Evolutionary conservation across 2,888 invertebrate genomes (phyloP).

Genomic region (Tinea trinotella): DNA sequence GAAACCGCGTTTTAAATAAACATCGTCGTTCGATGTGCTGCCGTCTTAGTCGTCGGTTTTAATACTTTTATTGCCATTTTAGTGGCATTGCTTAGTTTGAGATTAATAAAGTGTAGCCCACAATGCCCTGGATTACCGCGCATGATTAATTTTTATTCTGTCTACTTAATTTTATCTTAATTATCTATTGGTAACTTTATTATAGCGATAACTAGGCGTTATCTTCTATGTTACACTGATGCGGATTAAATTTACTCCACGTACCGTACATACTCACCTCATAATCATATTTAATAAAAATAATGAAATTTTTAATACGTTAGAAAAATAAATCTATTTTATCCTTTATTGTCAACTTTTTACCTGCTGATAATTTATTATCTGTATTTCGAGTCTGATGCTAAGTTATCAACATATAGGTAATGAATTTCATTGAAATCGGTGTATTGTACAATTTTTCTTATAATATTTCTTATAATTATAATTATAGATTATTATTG

Average conservation of each 20-base stretch:
- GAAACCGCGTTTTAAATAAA: constrained; percentile 13
- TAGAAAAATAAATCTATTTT: too few relatives aligned
- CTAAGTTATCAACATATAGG: too few relatives aligned
- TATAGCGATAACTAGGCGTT: background rate
- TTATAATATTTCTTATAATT: too few relatives aligned
- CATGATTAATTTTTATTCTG: constrained; percentile 12
- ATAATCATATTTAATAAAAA: too few relatives aligned
- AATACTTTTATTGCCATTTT: constrained; percentile 19
- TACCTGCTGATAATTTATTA: too few relatives aligned
- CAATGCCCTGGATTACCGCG: background rate
- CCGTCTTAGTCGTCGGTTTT: constrained; percentile 3
- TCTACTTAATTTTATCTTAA: constrained; percentile 1
- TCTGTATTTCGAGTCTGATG: too few relatives aligned
- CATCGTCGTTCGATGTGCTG: constrained; percentile 6
- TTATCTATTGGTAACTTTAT: constrained; percentile 14
- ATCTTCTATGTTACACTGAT: background rate
- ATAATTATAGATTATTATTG: too few relatives aligned
- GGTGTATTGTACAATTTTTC: too few relatives aligned
- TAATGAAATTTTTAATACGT: too few relatives aligned
- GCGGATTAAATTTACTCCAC: background rate
- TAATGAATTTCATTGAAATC: too few relatives aligned
- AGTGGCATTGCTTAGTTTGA: constrained; percentile 11
- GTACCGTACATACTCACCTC: too few relatives aligned
- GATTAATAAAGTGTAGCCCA: background rate
- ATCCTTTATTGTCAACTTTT: too few relatives aligned